Base-by-base conservation (phyloP, 2,888 invertebrate genomes). In the Mythimna vitellina region DNA sequence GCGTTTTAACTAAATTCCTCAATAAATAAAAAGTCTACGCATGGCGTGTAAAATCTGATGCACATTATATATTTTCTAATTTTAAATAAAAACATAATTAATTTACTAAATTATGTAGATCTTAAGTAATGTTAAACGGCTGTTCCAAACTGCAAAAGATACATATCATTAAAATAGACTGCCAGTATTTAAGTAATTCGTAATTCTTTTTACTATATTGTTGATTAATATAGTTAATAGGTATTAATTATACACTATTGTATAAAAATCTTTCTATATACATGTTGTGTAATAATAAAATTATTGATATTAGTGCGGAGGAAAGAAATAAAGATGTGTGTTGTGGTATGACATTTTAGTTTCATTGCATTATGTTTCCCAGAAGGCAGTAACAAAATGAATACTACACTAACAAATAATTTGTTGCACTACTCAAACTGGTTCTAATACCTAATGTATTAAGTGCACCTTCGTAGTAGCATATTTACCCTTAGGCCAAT, bases 111-210 rank as follows among this genome's bases (percentile, higher is more conserved):
- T 70, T 83, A 80, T 58, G 75, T 86, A 88, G 72, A 81, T 89
- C 86, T 71, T 90, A 91, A 92, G 86, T 85, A 86, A 81, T 73
- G 69, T 89, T 90, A 91, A 92, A 92, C 85, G 94, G 96, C 96
- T 96, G 96, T 96, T 96, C 95, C 94, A 95, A 95, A 94, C 92
- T 92, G 95, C 93, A 96, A 96, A 93, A 90, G 93, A 96, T 95
- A 96, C 96, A 96, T 96, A 96, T 96, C 96, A 96, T 94, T 95
- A 95, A 87, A 93, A 96, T 96, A 96, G 96, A 96, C 96, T 96
- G 96, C 95, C 95, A 95, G 91, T 92, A 89, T 89, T 86, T 86
- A 86, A 87, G 93, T 92, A 91, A 94, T 92, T 93, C 93, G 89
- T 94, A 95, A 94, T 94, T 95, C 91, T 94, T 96, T 92, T 95